Base-by-base conservation (phyloP, 2,888 invertebrate species). In the Rhagophthalmus giganteus region DNA sequence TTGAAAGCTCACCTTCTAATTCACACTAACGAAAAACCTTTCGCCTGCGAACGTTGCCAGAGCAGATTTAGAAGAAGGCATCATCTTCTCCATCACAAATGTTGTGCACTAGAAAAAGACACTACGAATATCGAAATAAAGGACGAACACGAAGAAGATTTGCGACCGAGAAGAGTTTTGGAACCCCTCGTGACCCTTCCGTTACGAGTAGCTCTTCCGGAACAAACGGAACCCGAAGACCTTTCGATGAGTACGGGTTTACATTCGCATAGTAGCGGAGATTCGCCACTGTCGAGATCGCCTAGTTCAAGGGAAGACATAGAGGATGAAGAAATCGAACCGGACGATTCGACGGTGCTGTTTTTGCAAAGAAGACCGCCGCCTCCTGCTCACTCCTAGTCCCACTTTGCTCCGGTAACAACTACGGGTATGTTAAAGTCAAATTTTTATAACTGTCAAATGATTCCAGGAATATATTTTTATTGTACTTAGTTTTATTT, bases 211-310 rank as follows among this genome's bases (percentile, higher is more conserved):
- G 20, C 69, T 4, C 70, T 83, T 34, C 91, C 92, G 10, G 91
- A 88, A 72, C 94, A 94, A 77, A 93, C 93, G 1, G 93, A 93
- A 73, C 94, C 94, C 4, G 93, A 94, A 72, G 94, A 94, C 72
- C 79, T 94, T 57, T 91, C 91, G 44, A 85, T 92, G 81, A 82
- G 80, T 33, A 78, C 79, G 2, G 78, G 79, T 0, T 65, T 76
- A 58, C 73, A 76, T 58, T 78, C 79, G 1, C 78, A 78, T 60
- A 77, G 77, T 61, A 78, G 77, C 51, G 76, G 75, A 1, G 74
- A 72, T 25, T 78, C 80, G 1, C 78, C 79, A 1, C 47, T 75
- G 48, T 77, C 77, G 11, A 73, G 72, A 20, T 75, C 77, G 1
- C 67, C 68, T 0, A 75, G 76, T 59, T 74, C 75, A 35, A 61